Conservation (phyloP, 2,113 vertebrate species). For the Phaetusa simplex region DNA sequence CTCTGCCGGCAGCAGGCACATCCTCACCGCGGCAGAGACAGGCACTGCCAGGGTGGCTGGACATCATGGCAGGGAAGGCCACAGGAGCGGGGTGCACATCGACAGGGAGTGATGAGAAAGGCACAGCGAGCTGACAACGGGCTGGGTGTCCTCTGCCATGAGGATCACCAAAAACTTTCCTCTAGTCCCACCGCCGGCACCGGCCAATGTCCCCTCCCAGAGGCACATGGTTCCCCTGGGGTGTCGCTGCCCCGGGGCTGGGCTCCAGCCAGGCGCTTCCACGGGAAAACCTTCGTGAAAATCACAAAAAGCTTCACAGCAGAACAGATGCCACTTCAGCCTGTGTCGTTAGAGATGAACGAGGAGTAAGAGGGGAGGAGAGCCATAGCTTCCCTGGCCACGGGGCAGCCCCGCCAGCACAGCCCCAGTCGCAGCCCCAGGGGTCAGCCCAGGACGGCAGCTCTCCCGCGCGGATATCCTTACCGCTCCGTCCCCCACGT, state of each 20-base stretch:
- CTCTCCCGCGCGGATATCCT: background rate
- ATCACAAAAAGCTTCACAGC: background rate
- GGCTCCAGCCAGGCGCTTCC: background rate
- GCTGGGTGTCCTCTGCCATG: background rate
- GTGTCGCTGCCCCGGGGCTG: accelerated
- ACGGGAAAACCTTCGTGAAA: background rate
- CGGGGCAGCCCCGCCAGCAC: background rate
- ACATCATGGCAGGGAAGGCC: accelerated
- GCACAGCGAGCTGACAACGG: accelerated
- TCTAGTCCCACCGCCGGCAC: background rate
- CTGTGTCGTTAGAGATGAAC: background rate
- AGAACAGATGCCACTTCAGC: background rate
- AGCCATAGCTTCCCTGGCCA: background rate
- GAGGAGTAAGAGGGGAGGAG: background rate
- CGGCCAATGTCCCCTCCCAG: accelerated
- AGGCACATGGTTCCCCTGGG: background rate
- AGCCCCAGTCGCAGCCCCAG: background rate
- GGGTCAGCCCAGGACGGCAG: constrained; percentile 26
- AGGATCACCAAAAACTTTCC: background rate
- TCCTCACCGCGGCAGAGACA: accelerated
- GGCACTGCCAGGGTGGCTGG: background rate
- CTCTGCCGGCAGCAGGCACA: background rate
- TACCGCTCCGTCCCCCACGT: background rate
- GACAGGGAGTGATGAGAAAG: background rate
- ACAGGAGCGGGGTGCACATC: accelerated